Base-by-base conservation (phyloP, 2,888 invertebrate species). In the Lepidochitona cinerea region DNA sequence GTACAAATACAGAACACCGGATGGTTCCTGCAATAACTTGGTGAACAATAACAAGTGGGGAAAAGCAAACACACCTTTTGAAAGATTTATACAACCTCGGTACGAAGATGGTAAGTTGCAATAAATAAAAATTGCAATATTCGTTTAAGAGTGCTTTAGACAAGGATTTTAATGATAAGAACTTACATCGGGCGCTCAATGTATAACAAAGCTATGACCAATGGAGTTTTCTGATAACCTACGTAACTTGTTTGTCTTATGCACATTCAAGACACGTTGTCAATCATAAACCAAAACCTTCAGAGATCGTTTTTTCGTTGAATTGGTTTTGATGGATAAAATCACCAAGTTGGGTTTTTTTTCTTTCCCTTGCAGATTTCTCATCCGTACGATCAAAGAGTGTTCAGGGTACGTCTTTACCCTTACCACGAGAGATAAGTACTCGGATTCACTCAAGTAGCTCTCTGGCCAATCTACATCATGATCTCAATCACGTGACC, bases 11-110 rank as follows among this genome's bases (percentile, higher is more conserved):
- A 35, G 83, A 70, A 70, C 78, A 1, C 59, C 73, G 3, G 83
- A 83, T 65, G 83, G 83, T 0, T 77, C 80, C 9, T 83, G 83
- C 29, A 83, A 83, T 64, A 83, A 83, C 71, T 9, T 77, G 18
- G 32, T 73, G 4, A 49, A 49, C 49, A 80, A 81, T 23, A 72
- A 75, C 26, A 67, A 81, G 1, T 83, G 83, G 83, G 83, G 83
- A 0, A 74, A 65, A 64, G 68, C 82, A 0, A 68, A 73, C 52
- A 81, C 80, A 32, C 79, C 83, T 0, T 77, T 82, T 32, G 78
- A 77, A 36, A 70, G 83, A 53, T 80, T 78, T 71, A 41, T 83
- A 1, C 72, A 59, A 2, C 76, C 81, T 0, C 67, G 67, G 29
- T 83, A 83, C 69, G 79, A 76, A 23, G 83, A 83, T 71, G 83